Conservation (phyloP, 2,888 invertebrate species). For the Plebejus anna region DNA sequence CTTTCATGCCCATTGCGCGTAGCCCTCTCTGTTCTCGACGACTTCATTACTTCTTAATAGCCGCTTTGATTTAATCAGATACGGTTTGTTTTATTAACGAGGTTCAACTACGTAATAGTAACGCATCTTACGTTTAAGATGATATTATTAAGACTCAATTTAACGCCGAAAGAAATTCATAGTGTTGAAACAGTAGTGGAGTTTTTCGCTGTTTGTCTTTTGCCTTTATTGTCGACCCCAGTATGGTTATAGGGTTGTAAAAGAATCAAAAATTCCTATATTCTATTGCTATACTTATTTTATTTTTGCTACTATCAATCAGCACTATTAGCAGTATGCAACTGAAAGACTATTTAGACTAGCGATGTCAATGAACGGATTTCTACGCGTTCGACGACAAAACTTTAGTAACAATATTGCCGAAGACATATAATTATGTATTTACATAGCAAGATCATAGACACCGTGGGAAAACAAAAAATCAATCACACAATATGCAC, state of each 20-base stretch:
- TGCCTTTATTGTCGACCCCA: too few species aligned
- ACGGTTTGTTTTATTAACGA: slow-evolving; percentile 4
- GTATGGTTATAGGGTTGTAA: too few species aligned
- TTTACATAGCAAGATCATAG: slow-evolving; percentile 14
- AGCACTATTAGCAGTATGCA: background rate
- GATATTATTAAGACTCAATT: background rate
- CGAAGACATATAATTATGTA: background rate
- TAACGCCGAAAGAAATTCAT: too few species aligned
- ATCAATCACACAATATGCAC: slow-evolving; percentile 1
- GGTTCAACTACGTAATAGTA: background rate
- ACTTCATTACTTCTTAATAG: background rate
- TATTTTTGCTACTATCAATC: background rate
- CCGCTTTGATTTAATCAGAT: background rate
- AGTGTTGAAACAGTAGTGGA: too few species aligned
- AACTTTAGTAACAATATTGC: background rate
- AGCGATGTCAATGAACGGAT: background rate
- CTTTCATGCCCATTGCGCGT: slow-evolving; percentile 2
- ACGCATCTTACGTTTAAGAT: background rate
- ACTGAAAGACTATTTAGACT: background rate
- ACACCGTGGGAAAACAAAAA: slow-evolving; percentile 14
- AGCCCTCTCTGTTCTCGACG: background rate
- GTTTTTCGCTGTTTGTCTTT: too few species aligned
- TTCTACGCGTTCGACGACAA: background rate
- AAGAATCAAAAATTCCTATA: too few species aligned
- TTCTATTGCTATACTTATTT: too few species aligned